phyloP scores from a whole-genome alignment of 2,113 vertebrate genomes.

The Herpetotheres cachinnans region DNA sequence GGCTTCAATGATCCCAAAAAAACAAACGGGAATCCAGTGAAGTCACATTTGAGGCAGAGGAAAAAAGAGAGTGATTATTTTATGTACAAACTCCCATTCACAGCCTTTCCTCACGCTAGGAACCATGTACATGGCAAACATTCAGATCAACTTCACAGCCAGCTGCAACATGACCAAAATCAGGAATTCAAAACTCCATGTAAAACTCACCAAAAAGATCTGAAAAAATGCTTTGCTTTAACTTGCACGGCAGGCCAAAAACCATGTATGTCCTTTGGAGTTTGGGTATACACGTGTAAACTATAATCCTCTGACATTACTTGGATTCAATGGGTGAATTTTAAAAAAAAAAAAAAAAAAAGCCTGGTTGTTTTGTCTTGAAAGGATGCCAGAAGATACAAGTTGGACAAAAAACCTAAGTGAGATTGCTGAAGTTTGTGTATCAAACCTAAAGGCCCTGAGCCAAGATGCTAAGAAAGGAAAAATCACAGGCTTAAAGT shows the following conservation, averaged over 20 bases:
- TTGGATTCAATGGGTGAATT: neutral
- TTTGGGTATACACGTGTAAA: neutral
- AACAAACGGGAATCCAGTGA: neutral
- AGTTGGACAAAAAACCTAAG: neutral
- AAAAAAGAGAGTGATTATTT: neutral
- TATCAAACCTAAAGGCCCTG: neutral
- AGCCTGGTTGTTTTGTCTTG: neutral
- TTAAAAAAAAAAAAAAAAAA: neutral
- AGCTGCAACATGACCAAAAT: neutral
- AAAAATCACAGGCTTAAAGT: neutral
- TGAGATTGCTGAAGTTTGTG: neutral
- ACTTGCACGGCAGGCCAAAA: neutral
- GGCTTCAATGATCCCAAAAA: neutral
- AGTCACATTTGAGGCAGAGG: neutral
- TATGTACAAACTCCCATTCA: neutral
- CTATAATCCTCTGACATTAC: neutral
- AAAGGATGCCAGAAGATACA: neutral
- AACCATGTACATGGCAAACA: neutral
- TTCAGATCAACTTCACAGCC: neutral
- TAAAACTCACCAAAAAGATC: neutral
- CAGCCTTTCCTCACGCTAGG: neutral
- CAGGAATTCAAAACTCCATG: neutral
- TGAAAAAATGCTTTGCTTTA: neutral
- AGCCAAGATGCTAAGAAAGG: neutral
- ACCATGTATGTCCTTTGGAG: rapidly evolving